phyloP scores from a whole-genome alignment of 2,113 vertebrate genomes.

The Morone chrysops region DNA sequence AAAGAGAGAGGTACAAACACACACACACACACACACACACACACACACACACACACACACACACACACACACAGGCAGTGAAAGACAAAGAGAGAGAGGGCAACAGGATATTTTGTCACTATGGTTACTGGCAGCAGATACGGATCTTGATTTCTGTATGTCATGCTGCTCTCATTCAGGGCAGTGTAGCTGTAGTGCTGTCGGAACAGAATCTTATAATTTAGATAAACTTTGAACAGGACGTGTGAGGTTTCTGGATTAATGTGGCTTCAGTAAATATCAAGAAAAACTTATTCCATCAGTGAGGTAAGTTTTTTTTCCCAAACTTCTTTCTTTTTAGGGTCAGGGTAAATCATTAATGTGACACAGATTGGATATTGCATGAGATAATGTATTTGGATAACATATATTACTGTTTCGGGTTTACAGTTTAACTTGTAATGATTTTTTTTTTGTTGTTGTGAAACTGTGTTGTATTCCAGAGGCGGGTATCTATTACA shows the following conservation, averaged over 20 bases:
- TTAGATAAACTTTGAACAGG: not conserved
- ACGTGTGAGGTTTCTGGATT: constrained; percentile 16
- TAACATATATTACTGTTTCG: not conserved
- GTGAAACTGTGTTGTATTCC: not conserved
- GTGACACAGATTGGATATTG: not conserved
- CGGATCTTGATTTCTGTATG: constrained; percentile 62
- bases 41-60: not conserved
- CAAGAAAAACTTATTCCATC: not conserved
- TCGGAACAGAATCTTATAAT: not conserved
- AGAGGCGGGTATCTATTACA: not conserved
- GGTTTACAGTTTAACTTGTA: not conserved
- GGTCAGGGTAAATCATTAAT: not conserved
- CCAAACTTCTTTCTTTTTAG: not conserved
- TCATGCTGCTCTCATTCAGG: constrained; percentile 46
- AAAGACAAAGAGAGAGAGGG: constrained; percentile 10
- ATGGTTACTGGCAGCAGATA: constrained; percentile 75
- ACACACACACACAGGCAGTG: not conserved
- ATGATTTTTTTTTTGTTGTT: not conserved
- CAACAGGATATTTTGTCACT: constrained; percentile 84
- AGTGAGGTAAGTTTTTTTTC: constrained; percentile 57
- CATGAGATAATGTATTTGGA: not conserved
- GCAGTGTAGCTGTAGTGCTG: not conserved
- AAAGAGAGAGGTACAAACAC: not conserved
- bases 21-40: not conserved
- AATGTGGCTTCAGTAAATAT: constrained; percentile 3